Evolutionary conservation across 2,797 vertebrate genomes (phyloP).

Genomic region (Schizothorax lantsangensis): DNA sequence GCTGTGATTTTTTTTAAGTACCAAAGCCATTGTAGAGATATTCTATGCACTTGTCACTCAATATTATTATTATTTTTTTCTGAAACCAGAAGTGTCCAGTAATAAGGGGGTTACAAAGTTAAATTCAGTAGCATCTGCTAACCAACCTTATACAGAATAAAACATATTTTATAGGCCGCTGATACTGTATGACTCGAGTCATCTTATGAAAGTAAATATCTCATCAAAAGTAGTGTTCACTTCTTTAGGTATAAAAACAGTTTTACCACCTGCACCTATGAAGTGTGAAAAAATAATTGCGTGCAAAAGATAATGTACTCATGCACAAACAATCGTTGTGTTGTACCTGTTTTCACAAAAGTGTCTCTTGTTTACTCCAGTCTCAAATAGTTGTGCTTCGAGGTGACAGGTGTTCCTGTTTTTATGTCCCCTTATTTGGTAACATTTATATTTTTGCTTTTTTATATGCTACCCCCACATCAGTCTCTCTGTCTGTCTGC

Average conservation of each 20-base stretch:
- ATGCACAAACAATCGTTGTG: not conserved
- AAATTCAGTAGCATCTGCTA: not conserved
- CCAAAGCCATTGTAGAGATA: not conserved
- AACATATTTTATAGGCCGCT: not conserved
- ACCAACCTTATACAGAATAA: not conserved
- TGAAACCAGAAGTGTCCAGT: not conserved
- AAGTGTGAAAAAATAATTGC: constrained; percentile 37
- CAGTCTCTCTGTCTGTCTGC: constrained; percentile 20
- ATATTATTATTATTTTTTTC: no score
- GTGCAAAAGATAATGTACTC: constrained; percentile 44
- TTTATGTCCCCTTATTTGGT: not conserved
- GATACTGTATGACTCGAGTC: not conserved
- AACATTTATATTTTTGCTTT: constrained; percentile 22
- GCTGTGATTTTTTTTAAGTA: not conserved
- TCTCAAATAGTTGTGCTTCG: not conserved
- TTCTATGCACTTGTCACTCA: not conserved
- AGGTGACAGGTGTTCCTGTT: not conserved
- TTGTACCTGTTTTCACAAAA: not conserved
- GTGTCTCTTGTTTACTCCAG: not conserved
- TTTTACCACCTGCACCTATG: not conserved
- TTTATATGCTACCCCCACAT: not conserved
- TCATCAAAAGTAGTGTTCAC: no score
- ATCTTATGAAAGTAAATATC: not conserved
- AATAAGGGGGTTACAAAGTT: not conserved
- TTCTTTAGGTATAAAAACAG: not conserved